Base-by-base conservation (phyloP, 1,140 invertebrate genomes). In the Caenorhabditis latens region DNA sequence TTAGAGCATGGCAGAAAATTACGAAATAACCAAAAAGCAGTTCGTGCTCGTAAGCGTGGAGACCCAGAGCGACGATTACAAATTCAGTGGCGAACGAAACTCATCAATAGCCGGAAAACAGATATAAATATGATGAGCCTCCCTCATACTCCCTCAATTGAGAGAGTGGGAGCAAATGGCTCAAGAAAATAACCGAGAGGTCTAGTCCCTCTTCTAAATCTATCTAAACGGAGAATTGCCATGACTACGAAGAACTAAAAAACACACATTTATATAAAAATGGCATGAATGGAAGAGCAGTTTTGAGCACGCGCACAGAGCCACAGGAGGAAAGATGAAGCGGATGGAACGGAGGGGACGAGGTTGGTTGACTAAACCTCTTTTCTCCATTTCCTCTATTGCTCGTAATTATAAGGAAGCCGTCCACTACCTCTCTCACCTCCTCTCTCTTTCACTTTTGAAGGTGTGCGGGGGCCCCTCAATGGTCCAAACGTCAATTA, bases 101-200 rank as follows among this genome's bases (percentile, higher is more conserved):
- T 79, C 46, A 50, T 79, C 71, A 79, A 79, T 19, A 79, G 46
- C 71, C 71, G 71, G 71, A 79, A 79, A 79, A 79, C 71, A 79
- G 19, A 79, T 53, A 79, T 79, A 79, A 79, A 79, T 79, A 79
- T 79, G 71, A 79, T 79, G 71, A 79, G 43, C 46, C 16, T 3
- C 71, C 16, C 63, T 16, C 16, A 4, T 13, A 19, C 42, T 13
- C 40, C 13, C 65, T 14, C 24, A 46, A 71, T 14, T 11, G 61
- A 61, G 57, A 61, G 19, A 61, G 16, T 8, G n/a, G 8, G 57
- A 40, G 61, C 16, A 71, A 19, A 46, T 4, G 24, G 19, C 46
- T 50, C 71, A 50, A 79, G 46, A 50, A 50, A 79, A 79, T 19
- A 46, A 5, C 4, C 13, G 40, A 42, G 9, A 4, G 63, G 11